These are phyloP conservation scores for Hirundichthys speculiger DNA, from an alignment of 2,113 vertebrate species.

Conservation along the genomic window DNA sequence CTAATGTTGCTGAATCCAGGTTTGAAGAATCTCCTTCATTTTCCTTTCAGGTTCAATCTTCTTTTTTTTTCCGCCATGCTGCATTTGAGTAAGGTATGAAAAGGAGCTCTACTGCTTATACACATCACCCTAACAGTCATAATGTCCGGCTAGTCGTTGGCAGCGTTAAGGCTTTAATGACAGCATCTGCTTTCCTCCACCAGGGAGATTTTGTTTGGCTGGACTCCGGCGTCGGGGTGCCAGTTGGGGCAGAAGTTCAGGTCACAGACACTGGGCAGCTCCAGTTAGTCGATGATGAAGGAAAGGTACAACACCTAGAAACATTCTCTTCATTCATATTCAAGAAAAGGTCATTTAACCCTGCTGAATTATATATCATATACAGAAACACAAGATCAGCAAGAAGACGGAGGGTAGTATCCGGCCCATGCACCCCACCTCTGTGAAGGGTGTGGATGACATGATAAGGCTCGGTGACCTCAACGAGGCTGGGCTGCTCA, in stretches of 20 bases:
- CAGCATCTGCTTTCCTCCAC: neutral
- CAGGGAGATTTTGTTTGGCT: constrained; percentile 97
- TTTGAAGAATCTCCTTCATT: neutral
- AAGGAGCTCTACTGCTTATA: neutral
- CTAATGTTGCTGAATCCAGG: neutral
- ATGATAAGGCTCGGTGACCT: constrained; percentile 95
- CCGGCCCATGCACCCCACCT: constrained; percentile 90
- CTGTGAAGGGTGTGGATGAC: constrained; percentile 90
- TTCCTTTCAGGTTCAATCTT: constrained; percentile 33
- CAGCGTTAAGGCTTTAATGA: neutral
- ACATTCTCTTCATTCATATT: neutral
- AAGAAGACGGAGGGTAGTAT: constrained; percentile 76
- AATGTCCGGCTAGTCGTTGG: neutral
- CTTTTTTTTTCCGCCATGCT: constrained; percentile 66
- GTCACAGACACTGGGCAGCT: constrained; percentile 85
- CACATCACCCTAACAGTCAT: neutral
- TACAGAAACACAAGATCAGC: constrained; percentile 89
- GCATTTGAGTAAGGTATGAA: constrained; percentile 79
- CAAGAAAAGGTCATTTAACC: neutral
- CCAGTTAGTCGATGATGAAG: constrained; percentile 91
- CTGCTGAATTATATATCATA: neutral
- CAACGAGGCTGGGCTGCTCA: constrained; percentile 92
- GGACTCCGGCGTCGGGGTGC: constrained; percentile 77
- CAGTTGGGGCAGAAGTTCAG: constrained; percentile 89
- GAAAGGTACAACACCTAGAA: constrained; percentile 84